Base-by-base conservation (phyloP, 2,797 vertebrate genomes). In the Eptatretus atami region DNA sequence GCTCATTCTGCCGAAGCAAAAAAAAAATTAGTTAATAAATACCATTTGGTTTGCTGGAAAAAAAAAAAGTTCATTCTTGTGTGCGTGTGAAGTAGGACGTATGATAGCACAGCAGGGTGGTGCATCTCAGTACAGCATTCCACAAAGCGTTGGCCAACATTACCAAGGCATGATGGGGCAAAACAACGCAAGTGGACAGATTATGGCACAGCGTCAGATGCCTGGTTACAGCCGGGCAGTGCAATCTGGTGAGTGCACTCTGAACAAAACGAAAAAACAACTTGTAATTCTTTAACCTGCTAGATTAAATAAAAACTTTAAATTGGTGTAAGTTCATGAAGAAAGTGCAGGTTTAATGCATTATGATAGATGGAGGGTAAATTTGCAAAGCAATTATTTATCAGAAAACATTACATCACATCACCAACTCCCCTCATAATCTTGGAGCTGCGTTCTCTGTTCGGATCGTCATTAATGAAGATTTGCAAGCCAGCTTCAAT, bases 161-260 rank as follows among this genome's bases (percentile, higher is more conserved):
- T 93, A 86, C 78, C 87, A 88, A 76, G 82, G 81, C 72, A 83
- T 92, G 78, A 83, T 92, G 84, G 82, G 78, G 67, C 84, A 84
- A 73, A 78, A 80, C 65, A 79, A 76, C 73, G 57, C 15, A 24
- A 86, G 87, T 76, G 86, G 83, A 66, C 76, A 73, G 70, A 77
- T 94, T 78, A 84, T 87, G 79, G 75, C 82, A 3, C 87, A 92
- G 75, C 79, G 85, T 67, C 78, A 83, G 13, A 76, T 88, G 75
- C 86, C 83, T 15, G 78, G 80, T n/a, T 93, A 90, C 73, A 80
- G 83, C 68, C 74, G 57, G 11, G 15, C 84, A 4, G 78, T 86
- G 44, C 86, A 92, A 72, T 86, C 85, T 86, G 86, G 87, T 88
- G 77, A 71, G 69, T 64, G 53, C 64, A 67, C 65, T 25, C 44